phyloP scores from a whole-genome alignment of 1,140 invertebrate genomes.

The Megalopta genalis region DNA sequence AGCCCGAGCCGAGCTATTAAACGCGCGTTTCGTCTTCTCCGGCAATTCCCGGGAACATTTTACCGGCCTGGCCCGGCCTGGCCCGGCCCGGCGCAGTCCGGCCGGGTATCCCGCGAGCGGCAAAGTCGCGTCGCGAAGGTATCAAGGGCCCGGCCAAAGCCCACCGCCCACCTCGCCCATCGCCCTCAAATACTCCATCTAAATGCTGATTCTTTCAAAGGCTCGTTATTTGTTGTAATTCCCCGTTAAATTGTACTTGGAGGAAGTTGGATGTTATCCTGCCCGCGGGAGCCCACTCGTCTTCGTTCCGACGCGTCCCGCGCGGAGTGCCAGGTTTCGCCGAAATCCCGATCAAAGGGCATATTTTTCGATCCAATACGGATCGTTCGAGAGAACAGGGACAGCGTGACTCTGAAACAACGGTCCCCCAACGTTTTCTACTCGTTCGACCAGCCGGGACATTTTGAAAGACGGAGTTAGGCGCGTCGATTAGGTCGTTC shows the following conservation, averaged over 20 bases:
- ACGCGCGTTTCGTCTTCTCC: constrained; percentile 5
- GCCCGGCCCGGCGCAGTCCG: constrained; percentile 1
- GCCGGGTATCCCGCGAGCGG: background rate
- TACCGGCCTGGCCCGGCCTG: too few species aligned
- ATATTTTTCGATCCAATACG: too few species aligned
- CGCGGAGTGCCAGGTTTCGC: too few species aligned
- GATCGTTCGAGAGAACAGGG: too few species aligned
- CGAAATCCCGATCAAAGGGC: too few species aligned
- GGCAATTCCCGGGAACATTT: constrained; percentile 20
- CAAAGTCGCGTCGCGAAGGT: constrained; percentile 37
- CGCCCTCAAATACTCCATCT: constrained; percentile 63
- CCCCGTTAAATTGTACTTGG: constrained; percentile 60
- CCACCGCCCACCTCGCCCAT: background rate
- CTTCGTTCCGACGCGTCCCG: constrained; percentile 7
- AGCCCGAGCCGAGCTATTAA: background rate
- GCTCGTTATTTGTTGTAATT: constrained; percentile 68
- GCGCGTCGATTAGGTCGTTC: too few species aligned
- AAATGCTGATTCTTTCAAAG: constrained; percentile 69
- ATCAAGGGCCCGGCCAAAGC: constrained; percentile 1
- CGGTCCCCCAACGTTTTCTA: too few species aligned
- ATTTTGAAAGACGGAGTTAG: too few species aligned
- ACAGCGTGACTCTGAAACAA: too few species aligned
- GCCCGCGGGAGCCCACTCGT: constrained; percentile 26
- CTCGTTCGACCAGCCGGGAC: too few species aligned
- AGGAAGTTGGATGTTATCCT: constrained; percentile 22